A percentile compares a stretch with the other conserved stretches of the same genome.
phyloP scores from a whole-genome alignment of 2,113 vertebrate species.

The Ammodramus savannarum region DNA sequence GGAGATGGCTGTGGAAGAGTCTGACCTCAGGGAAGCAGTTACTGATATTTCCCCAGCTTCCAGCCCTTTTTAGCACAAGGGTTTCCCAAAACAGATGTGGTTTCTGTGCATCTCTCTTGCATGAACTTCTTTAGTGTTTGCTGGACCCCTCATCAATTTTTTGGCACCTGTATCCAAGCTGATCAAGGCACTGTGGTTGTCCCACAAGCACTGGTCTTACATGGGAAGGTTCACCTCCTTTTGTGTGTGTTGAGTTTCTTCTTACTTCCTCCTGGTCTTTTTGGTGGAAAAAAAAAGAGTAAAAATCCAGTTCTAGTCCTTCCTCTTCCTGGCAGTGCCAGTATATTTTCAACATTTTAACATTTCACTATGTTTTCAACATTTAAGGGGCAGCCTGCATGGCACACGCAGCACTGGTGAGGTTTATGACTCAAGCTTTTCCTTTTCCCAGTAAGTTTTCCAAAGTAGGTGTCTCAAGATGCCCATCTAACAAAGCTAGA shows the following conservation, averaged over 20 bases:
- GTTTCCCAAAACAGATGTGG: not conserved
- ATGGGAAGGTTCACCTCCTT: not conserved
- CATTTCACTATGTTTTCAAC: not conserved
- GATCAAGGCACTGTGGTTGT: not conserved
- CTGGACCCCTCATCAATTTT: not conserved
- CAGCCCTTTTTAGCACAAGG: not conserved
- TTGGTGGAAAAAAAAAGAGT: not conserved
- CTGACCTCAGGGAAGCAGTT: not conserved
- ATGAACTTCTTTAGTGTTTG: not conserved
- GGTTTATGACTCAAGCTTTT: not conserved
- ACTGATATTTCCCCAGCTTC: not conserved
- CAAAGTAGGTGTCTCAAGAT: not conserved
- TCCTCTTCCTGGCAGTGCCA: not conserved
- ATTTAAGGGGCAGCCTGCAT: not conserved
- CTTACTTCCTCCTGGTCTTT: not conserved
- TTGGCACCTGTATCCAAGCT: not conserved
- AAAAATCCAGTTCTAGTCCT: not conserved
- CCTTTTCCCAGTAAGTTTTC: not conserved
- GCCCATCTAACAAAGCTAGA: not conserved
- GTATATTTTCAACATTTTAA: not conserved
- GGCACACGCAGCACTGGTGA: not conserved
- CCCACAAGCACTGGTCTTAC: not conserved
- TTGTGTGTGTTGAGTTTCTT: not conserved
- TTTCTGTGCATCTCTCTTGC: not conserved
- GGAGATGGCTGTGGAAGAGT: not conserved